Conservation (phyloP, 1,140 invertebrate species). For the Stegodyphus dumicola region DNA sequence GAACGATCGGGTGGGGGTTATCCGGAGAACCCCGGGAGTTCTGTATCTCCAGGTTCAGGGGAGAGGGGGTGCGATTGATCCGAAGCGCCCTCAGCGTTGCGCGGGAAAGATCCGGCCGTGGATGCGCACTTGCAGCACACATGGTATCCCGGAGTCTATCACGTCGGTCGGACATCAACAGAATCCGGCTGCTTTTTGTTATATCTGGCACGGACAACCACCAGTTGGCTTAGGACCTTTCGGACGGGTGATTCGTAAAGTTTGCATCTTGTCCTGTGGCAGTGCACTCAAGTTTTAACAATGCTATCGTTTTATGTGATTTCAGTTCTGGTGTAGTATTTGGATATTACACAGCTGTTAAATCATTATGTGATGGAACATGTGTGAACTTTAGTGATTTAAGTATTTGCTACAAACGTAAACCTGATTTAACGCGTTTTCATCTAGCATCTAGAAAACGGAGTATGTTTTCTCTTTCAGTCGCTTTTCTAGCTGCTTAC, state of each 20-base stretch:
- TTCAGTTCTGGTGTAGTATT: background rate
- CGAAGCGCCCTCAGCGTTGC: conserved; percentile 13
- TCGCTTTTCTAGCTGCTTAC: too few relatives aligned
- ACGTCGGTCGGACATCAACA: background rate
- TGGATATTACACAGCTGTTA: too few relatives aligned
- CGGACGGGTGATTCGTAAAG: too few relatives aligned
- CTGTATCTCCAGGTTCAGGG: background rate
- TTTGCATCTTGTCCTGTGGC: background rate
- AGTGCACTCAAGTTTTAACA: background rate
- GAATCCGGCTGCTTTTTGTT: background rate
- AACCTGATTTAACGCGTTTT: too few relatives aligned
- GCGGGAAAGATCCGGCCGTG: background rate
- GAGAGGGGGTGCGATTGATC: background rate
- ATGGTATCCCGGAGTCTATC: background rate
- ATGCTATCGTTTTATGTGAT: background rate
- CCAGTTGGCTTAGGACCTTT: background rate
- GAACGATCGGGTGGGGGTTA: background rate
- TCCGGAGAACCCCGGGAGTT: background rate
- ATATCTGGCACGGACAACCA: background rate
- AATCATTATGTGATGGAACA: too few relatives aligned
- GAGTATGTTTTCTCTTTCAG: too few relatives aligned
- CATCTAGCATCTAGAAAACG: too few relatives aligned
- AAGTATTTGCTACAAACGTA: too few relatives aligned
- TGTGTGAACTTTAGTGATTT: too few relatives aligned
- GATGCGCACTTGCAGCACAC: conserved; percentile 10